phyloP scores from a whole-genome alignment of 1,140 invertebrate species.

The Danaus melanippus region DNA sequence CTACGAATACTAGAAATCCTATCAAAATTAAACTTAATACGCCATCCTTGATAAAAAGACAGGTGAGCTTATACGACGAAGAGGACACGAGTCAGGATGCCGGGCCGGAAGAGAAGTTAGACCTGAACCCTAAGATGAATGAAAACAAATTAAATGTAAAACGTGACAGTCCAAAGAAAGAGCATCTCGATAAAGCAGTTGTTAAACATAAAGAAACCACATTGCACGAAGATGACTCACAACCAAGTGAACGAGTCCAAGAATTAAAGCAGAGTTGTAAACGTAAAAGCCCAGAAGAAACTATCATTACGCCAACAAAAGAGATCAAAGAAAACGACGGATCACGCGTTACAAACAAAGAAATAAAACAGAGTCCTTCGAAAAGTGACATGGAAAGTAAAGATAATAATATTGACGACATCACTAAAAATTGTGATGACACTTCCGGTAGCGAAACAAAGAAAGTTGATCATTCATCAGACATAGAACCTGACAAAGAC shows the following conservation, averaged over 20 bases:
- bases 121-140: constrained; percentile 13
- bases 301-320: too few relatives aligned
- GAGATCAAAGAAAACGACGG: too few relatives aligned
- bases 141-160: constrained; percentile 15
- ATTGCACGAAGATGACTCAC: too few relatives aligned
- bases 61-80: constrained; percentile 54
- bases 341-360: too few relatives aligned
- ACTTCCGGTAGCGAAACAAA: not conserved
- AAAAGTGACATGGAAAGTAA: too few relatives aligned
- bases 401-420: too few relatives aligned
- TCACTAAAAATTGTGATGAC: too few relatives aligned
- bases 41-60: constrained; percentile 50
- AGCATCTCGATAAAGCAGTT: not conserved
- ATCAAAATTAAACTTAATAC: constrained; percentile 65
- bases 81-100: constrained; percentile 36
- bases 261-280: too few relatives aligned
- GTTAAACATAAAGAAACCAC: too few relatives aligned
- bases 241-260: too few relatives aligned
- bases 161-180: constrained; percentile 9
- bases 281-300: too few relatives aligned
- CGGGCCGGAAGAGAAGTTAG: constrained; percentile 16
- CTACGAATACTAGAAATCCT: constrained; percentile 55
- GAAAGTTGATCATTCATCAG: constrained; percentile 7
- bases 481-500: constrained; percentile 12
- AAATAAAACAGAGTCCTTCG: too few relatives aligned